Base-by-base conservation (phyloP, 92 coral and sea anemone genomes). In the Porites evermanni region DNA sequence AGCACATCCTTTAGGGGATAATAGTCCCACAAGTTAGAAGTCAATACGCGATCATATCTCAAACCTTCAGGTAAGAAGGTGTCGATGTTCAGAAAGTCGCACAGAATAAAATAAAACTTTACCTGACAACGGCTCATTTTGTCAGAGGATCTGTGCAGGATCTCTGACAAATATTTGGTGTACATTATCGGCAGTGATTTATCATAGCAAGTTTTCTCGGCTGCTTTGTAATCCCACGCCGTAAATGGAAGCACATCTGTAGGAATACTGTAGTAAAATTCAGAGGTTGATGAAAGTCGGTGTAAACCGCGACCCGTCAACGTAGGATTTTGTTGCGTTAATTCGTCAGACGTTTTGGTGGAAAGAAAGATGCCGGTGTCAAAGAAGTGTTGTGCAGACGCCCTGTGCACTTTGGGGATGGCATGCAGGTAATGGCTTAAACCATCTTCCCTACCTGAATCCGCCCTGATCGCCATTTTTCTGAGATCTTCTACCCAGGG, bases 151-250 rank as follows among this genome's bases (percentile, higher is more conserved):
- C 83, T 72, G 54, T 67, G 67, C 59, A 91, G 56, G 29, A 91
- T 83, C 58, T 82, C 80, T 54, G 83, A 83, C 44, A 93, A 59
- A 70, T 85, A 91, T 52, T 24, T 67, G 71, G 84, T 84, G 80
- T 93, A 93, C 89, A 93, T 88, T 71, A 78, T 78, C 20, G 77
- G 74, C 2, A 93, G 75, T 32, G 89, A 90, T 67, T 79, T 24
- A 14, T 53, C 72, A 51, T 77, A 19, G 66, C 79, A 80, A 70
- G 78, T 82, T 51, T 32, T 75, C 53, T 90, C 79, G 80, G 66
- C 29, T 17, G 85, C 95, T 21, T 71, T 56, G 85, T 92, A 94
- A 70, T 94, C 97, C 97, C 97, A 94, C 79, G 92, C 78, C 20
- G 84, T 78, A 63, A 94, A 94, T 1, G 97, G 97, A 11, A 82